Evolutionary conservation across 2,797 vertebrate genomes (phyloP).

Genomic region (Sebastes itinus): DNA sequence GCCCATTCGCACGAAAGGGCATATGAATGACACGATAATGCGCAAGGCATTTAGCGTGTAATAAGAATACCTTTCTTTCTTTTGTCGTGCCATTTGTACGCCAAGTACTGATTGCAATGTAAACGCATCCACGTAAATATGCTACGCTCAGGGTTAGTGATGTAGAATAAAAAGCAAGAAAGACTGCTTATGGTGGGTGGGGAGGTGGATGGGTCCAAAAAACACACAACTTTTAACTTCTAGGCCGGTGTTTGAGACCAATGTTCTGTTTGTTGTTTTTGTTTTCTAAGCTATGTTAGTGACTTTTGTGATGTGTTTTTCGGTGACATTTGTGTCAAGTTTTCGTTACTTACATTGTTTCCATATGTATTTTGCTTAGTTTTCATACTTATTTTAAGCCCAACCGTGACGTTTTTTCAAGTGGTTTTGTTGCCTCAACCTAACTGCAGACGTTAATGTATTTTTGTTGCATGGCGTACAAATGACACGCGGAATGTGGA

Average conservation of each 20-base stretch:
- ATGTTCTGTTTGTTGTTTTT: not conserved
- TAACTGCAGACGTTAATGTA: too few relatives aligned
- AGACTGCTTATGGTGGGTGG: too few relatives aligned
- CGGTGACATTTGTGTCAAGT: not conserved
- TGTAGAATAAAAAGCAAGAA: not conserved
- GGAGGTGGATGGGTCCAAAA: too few relatives aligned
- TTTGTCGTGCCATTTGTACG: too few relatives aligned
- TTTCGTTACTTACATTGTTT: not conserved
- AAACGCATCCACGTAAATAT: not conserved
- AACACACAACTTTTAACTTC: too few relatives aligned
- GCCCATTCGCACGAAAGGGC: accelerated
- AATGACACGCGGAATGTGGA: accelerated
- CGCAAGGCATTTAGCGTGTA: accelerated
- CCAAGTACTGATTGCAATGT: not conserved
- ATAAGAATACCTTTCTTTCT: too few relatives aligned
- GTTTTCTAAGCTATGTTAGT: not conserved
- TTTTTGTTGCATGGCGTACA: too few relatives aligned
- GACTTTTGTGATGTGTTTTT: not conserved
- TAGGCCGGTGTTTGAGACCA: too few relatives aligned
- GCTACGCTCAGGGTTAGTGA: not conserved
- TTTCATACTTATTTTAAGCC: not conserved
- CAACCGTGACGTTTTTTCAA: too few relatives aligned
- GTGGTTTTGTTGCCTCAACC: too few relatives aligned
- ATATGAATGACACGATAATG: too few relatives aligned
- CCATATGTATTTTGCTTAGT: not conserved